These are phyloP conservation scores for Meriones psammophilus DNA, from an alignment of 2,797 vertebrate genomes.

Conservation along the genomic window DNA sequence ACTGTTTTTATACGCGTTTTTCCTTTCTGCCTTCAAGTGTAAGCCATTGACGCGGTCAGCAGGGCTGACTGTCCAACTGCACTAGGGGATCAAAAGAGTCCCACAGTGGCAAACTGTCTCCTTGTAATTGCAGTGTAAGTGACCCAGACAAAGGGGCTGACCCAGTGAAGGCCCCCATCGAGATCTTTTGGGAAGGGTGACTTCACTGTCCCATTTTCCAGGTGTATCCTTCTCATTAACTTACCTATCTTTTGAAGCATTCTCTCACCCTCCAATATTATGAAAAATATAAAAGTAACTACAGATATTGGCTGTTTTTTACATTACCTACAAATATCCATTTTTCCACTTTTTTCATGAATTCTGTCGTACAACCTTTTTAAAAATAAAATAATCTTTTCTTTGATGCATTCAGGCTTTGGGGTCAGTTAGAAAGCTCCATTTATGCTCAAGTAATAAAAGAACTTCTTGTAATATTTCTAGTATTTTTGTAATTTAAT, in stretches of 20 bases:
- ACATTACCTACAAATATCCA: background rate
- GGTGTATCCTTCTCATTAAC: background rate
- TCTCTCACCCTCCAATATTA: background rate
- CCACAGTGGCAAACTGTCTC: background rate
- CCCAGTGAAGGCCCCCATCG: background rate
- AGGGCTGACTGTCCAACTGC: background rate
- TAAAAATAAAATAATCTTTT: background rate
- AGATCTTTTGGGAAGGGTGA: background rate
- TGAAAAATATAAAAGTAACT: background rate
- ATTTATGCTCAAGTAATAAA: background rate
- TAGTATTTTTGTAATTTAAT: background rate
- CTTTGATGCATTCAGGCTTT: background rate
- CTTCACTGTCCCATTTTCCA: background rate
- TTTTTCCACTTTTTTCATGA: background rate
- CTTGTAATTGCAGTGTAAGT: background rate
- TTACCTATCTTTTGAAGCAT: background rate
- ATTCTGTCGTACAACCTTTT: background rate
- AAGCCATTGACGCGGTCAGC: background rate
- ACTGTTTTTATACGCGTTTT: background rate
- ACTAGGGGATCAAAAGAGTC: background rate
- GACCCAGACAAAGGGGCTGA: too few species aligned
- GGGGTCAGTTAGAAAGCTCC: background rate
- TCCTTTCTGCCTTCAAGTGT: background rate
- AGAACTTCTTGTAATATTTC: background rate
- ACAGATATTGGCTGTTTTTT: background rate